Evolutionary conservation across 2,113 vertebrate species (phyloP).

Genomic region (Caloenas nicobarica): DNA sequence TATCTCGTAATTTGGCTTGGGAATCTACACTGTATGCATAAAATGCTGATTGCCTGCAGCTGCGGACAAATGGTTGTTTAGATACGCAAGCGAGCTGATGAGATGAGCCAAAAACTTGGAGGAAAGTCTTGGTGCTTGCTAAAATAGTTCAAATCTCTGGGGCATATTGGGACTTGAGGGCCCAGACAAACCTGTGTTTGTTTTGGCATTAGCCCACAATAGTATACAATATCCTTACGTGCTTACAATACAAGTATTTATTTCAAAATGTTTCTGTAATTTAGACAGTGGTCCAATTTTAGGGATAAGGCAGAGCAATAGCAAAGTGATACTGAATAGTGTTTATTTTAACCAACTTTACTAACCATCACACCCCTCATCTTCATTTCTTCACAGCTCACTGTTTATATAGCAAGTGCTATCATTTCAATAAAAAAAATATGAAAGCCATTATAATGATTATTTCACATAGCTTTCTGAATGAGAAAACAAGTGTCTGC

Average conservation of each 20-base stretch:
- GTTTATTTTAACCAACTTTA: not conserved
- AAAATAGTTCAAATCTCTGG: not conserved
- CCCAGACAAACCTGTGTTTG: not conserved
- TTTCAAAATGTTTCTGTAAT: not conserved
- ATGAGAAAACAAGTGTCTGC: not conserved
- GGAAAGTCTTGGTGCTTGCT: not conserved
- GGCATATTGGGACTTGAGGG: not conserved
- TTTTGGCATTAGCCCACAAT: not conserved
- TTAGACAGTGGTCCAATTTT: not conserved
- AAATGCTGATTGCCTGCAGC: conserved; percentile 60
- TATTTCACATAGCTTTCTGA: not conserved
- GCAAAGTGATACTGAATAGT: not conserved
- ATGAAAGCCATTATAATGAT: not conserved
- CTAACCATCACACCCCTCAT: rapidly evolving
- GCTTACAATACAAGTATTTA: conserved; percentile 22
- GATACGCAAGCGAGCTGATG: conserved; percentile 7
- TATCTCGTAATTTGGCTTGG: conserved; percentile 53
- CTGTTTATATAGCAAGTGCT: not conserved
- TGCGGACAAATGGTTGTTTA: conserved; percentile 38
- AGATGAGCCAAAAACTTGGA: conserved; percentile 32
- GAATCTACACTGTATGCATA: conserved; percentile 40
- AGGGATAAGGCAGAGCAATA: not conserved
- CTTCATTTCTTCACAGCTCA: not conserved
- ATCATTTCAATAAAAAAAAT: not conserved
- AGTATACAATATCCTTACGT: not conserved